Base-by-base conservation (phyloP, 2,888 invertebrate species). In the Stenolophus ochropezus region DNA sequence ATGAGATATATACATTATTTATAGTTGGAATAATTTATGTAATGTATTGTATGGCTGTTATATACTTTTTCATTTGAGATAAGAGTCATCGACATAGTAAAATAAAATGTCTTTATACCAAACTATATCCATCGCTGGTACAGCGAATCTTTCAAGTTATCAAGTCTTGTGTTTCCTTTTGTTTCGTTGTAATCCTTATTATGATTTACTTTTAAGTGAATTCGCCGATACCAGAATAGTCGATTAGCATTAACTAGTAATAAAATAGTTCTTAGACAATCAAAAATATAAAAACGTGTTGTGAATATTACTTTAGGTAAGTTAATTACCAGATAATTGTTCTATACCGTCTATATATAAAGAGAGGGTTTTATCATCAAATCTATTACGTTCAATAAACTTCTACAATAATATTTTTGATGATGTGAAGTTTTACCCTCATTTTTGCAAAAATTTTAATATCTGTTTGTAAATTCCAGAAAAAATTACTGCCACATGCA, bases 1-100 rank as follows among this genome's bases (percentile, higher is more conserved):
- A 73, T 81, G 47, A 71, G 51, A 81, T 69, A 69, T 69, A 65
- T 61, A 42, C 51, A 69, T 81, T 81, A 75, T 81, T 81, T 81
- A 69, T 69, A 81, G 81, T 81, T 81, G 65, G 25, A 85, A 87
- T 88, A 87, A 87, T 87, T 88, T 88, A 87, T 84, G 85, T 86
- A 86, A 86, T 84, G 85, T 86, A 87, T 86, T 87, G 87, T 88
- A 88, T 88, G 88, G 88, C 88, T 88, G 88, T 88, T 88, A 88
- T 87, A 87, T 88, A 86, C 88, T 87, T 87, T 88, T 88, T 88
- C 88, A 87, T 87, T 86, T 85, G 87, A 85, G 83, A 83, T 86
- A 86, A 85, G 87, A 87, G 87, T 88, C 87, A 87, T 87, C 85
- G 86, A 86, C 81, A 85, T 88, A 88, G 88, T 88, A 88, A 88